These are phyloP conservation scores for Corydoras sp. DNA, from an alignment of 2,113 vertebrate species.

Conservation along the genomic window DNA sequence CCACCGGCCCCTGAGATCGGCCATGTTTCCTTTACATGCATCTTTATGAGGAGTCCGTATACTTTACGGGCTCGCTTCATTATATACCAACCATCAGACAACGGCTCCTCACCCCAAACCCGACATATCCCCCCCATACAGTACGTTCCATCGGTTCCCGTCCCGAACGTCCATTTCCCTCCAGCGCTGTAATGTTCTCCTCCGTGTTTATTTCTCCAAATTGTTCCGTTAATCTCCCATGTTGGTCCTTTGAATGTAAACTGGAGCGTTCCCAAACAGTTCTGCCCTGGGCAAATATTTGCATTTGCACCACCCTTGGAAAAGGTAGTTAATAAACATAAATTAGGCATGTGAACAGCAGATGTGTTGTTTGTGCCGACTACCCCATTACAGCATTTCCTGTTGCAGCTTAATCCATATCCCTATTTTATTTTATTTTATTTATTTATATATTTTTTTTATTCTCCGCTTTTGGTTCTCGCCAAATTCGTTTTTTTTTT, in stretches of 20 bases:
- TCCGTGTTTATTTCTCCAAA: background rate
- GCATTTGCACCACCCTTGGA: background rate
- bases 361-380: slow-evolving; percentile 36
- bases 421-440: slow-evolving; percentile 37
- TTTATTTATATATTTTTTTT: slow-evolving; percentile 6
- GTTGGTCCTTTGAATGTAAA: too few species aligned
- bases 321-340: slow-evolving; percentile 5
- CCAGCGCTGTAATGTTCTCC: too few species aligned
- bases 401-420: slow-evolving; percentile 32
- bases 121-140: too few species aligned
- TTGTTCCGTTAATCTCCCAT: too few species aligned
- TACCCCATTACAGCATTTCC: slow-evolving; percentile 39
- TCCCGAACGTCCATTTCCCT: too few species aligned
- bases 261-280: background rate
- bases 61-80: slow-evolving; percentile 1
- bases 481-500: slow-evolving; percentile 50
- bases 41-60: background rate
- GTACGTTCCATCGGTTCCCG: too few species aligned
- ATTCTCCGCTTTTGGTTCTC: slow-evolving; percentile 33
- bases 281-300: slow-evolving; percentile 9
- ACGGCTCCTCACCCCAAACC: background rate
- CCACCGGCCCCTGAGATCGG: slow-evolving; percentile 46
- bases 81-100: too few species aligned
- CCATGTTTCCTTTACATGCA: slow-evolving; percentile 17
- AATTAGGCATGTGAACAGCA: slow-evolving; percentile 29